Base-by-base conservation (phyloP, 2,888 invertebrate genomes). In the Standfussiana lucernea region DNA sequence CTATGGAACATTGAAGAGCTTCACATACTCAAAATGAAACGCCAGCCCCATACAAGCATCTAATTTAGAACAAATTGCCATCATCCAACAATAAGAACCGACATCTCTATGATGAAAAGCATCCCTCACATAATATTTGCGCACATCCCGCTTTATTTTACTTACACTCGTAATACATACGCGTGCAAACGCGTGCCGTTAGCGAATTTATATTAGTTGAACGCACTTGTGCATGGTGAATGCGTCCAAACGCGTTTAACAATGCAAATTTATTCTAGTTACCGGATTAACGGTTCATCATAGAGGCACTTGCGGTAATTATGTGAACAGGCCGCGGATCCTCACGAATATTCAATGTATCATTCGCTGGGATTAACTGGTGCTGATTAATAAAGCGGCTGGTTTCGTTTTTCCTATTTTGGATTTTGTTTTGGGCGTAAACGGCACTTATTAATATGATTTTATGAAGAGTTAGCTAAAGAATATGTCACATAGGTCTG, bases 191-290 rank as follows among this genome's bases (percentile, higher is more conserved):
- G 85, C 83, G 85, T 87, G 77, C 72, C 85, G 90, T 90, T 89
- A 89, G 90, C 91, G 91, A 91, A 90, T 93, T 92, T 90, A 93
- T 92, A 92, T 93, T 91, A 90, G 91, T 90, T 88, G 89, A 90
- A 90, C 90, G 91, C 90, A 93, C 88, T 89, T 87, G 83, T 88
- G 89, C 90, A 91, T 89, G 87, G 89, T 80, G 86, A 81, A 84
- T 90, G 90, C 92, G 85, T 89, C 89, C 90, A 90, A 92, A 93
- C 87, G 91, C 89, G 90, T 90, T 93, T 92, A 93, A 93, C 93
- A 92, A 95, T 95, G 95, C 93, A 95, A 95, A 96, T 96, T 94
- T 95, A 95, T 95, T 95, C 95, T 93, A 93, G 93, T 93, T 93
- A 89, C 90, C 89, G 93, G 93, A 95, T 95, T 95, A 95, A 93